These are phyloP conservation scores for Zonotrichia albicollis DNA, from an alignment of 2,797 vertebrate species.

Conservation along the genomic window DNA sequence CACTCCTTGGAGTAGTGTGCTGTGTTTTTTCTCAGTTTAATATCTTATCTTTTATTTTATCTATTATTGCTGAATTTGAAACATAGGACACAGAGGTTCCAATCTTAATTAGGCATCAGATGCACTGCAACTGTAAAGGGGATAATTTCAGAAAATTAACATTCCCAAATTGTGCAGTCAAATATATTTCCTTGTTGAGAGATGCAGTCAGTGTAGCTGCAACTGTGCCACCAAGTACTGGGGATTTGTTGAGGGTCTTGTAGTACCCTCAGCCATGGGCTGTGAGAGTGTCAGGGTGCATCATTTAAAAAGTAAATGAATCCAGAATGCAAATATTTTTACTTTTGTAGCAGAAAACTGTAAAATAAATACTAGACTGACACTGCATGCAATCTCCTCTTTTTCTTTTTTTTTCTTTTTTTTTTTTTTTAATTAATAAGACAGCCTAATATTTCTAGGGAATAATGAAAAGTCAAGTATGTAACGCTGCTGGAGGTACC, in stretches of 20 bases:
- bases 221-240: not conserved
- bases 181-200: not conserved
- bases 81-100: not conserved
- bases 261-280: not conserved
- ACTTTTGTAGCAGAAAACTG: not conserved
- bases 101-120: not conserved
- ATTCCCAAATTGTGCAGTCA: not conserved
- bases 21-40: not conserved
- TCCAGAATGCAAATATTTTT: not conserved
- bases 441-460: not conserved
- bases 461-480: not conserved
- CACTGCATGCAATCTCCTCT: rapidly evolving
- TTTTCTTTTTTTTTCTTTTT: rapidly evolving
- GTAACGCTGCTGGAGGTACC: not conserved
- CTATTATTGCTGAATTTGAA: not conserved
- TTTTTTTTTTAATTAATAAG: not conserved
- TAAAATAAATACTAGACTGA: not conserved
- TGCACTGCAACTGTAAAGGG: not conserved
- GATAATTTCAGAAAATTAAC: not conserved
- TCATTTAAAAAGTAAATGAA: not conserved
- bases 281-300: not conserved
- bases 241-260: not conserved
- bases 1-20: not conserved
- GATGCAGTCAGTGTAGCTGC: not conserved
- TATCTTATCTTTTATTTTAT: not conserved